Conservation (phyloP, 2,888 invertebrate genomes). For the Enchytraeus crypticus region DNA sequence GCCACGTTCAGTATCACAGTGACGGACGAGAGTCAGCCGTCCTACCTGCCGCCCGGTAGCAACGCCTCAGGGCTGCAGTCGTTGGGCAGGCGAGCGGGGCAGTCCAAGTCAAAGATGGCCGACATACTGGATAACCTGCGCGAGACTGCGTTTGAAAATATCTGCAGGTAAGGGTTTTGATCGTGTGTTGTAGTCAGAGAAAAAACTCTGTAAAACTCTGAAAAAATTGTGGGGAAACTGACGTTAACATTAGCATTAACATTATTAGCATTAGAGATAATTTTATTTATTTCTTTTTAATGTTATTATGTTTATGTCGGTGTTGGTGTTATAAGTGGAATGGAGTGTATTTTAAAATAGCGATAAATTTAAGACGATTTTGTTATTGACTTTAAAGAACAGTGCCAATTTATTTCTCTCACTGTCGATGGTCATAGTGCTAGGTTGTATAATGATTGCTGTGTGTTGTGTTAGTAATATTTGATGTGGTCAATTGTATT, state of each 20-base stretch:
- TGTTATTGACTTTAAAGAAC: too few relatives aligned
- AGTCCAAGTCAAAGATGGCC: conserved; percentile 28
- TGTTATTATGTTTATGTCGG: background rate
- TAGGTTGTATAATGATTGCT: too few relatives aligned
- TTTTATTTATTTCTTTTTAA: background rate
- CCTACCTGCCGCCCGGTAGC: background rate
- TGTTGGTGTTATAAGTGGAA: background rate
- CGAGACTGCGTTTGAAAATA: conserved; percentile 88
- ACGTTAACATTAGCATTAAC: too few relatives aligned
- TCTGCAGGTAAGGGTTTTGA: conserved; percentile 60
- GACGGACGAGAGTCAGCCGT: conserved; percentile 33
- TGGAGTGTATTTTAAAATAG: too few relatives aligned
- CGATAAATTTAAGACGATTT: too few relatives aligned
- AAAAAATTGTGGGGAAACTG: too few relatives aligned
- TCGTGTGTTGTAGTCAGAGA: background rate
- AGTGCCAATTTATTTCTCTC: too few relatives aligned
- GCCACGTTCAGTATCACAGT: conserved; percentile 41
- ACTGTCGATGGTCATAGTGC: too few relatives aligned
- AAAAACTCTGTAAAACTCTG: too few relatives aligned
- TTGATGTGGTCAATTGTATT: too few relatives aligned
- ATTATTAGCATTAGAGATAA: background rate
- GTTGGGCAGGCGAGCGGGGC: background rate
- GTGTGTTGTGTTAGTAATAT: too few relatives aligned
- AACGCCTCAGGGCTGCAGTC: background rate
- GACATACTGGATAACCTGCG: conserved; percentile 72